Evolutionary conservation across 2,113 vertebrate genomes (phyloP).

Genomic region (Amphilophus citrinellus): DNA sequence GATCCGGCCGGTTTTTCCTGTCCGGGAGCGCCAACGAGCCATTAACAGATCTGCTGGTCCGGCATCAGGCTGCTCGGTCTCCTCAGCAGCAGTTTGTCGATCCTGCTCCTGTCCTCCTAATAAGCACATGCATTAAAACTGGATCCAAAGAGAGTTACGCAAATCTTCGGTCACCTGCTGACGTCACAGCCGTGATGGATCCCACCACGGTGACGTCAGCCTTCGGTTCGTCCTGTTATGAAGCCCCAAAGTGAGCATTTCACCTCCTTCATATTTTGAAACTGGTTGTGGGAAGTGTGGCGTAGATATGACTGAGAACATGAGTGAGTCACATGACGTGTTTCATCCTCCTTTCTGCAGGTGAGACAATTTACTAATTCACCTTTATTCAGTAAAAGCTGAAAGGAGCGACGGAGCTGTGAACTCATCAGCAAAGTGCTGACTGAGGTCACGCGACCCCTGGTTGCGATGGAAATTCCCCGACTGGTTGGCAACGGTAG

Average conservation of each 20-base stretch:
- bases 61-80: not conserved
- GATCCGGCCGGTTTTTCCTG: not conserved
- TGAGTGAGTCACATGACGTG: not conserved
- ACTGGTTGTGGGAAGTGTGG: not conserved
- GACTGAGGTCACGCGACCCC: not conserved
- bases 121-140: not conserved
- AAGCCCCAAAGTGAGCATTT: not conserved
- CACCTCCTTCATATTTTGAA: not conserved
- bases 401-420: not conserved
- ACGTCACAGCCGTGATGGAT: not conserved
- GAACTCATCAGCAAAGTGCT: not conserved
- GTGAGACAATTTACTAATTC: not conserved
- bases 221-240: not conserved
- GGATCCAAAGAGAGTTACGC: no score
- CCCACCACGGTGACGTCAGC: not conserved
- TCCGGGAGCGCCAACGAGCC: not conserved
- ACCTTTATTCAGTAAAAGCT: not conserved
- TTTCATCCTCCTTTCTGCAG: not conserved
- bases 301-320: not conserved
- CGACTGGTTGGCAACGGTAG: not conserved
- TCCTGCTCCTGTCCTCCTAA: not conserved
- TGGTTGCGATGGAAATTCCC: not conserved
- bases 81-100: not conserved
- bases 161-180: not conserved
- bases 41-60: not conserved